Base-by-base conservation (phyloP, 53 echinoderm and acorn worm species). In the Luidia sarsii region DNA sequence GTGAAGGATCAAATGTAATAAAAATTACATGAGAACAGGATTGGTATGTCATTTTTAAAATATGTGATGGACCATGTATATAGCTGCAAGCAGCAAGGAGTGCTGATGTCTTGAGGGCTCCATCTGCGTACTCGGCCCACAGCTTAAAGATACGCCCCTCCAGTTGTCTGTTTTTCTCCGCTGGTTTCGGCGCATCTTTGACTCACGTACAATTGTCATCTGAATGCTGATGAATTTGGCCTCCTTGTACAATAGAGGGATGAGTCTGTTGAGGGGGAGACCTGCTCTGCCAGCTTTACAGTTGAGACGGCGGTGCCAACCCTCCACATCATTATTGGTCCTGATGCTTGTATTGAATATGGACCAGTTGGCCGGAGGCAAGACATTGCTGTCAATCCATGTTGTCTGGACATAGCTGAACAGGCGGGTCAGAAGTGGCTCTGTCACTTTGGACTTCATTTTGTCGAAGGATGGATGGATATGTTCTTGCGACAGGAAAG, bases 251-350 rank as follows among this genome's bases (percentile, higher is more conserved):
- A n/a, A n/a, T n/a, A n/a, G n/a, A 1, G 63, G 50, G 30, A 63
- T 72, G 1, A 70, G 19, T 50, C 46, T 60, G 67, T 84, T 61
- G 5, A 57, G 57, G 10, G 21, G 57, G 16, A 57, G 20, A 23
- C 27, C 27, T 11, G 23, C 27, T 7, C 57, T 22, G 11, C 57
- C 24, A 2, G 57, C 24, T 22, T 25, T 57, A 3, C 57, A 21
- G 57, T 61, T 61, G 33, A 61, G 61, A 1, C 32, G 5, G 18
- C 3, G 61, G 25, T 79, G 63, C 80, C 45, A 62, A 10, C 80
- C 64, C 39, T 79, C 45, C 14, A 62, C 64, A 23, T 79, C 61
- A 33, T 57, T 79, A 45, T 61, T 79, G 38, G 80, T 79, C 15
- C 48, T 43, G 19, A 80, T 20, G 36, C 83, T 66, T 69, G 18